Evolutionary conservation across 2,797 vertebrate species (phyloP).

Genomic region (Hydrophis major): DNA sequence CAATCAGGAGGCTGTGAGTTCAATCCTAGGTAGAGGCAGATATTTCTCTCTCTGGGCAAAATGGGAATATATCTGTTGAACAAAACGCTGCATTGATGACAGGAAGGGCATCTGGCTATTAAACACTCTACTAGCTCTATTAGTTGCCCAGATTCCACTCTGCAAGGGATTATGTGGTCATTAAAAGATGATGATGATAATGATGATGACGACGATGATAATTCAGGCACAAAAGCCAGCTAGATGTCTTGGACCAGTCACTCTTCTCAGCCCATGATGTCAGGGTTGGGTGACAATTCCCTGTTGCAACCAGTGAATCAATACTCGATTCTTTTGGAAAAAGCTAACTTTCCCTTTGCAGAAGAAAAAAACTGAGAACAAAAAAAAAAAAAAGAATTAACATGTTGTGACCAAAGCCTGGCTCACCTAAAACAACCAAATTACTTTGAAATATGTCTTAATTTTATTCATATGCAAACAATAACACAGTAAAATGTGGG

Average conservation of each 20-base stretch:
- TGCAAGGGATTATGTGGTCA: no score
- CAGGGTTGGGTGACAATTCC: neutral
- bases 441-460: neutral
- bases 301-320: neutral
- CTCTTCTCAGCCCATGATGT: neutral
- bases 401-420: neutral
- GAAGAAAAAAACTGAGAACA: neutral
- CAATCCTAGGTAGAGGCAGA: no score
- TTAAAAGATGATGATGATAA: no score
- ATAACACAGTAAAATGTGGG: neutral
- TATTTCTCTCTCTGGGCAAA: no score
- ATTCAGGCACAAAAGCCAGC: neutral
- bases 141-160: no score
- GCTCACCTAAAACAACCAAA: neutral
- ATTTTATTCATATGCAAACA: neutral
- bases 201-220: no score
- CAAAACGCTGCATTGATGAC: no score
- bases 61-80: no score
- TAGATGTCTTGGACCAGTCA: neutral
- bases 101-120: no score
- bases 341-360: neutral
- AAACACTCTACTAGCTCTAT: no score
- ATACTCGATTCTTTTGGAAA: neutral
- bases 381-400: neutral
- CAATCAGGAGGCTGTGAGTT: no score